A percentile compares a stretch with the other conserved stretches of the same genome.
Conservation (phyloP, 2,113 vertebrate genomes). For the Monopterus albus region DNA sequence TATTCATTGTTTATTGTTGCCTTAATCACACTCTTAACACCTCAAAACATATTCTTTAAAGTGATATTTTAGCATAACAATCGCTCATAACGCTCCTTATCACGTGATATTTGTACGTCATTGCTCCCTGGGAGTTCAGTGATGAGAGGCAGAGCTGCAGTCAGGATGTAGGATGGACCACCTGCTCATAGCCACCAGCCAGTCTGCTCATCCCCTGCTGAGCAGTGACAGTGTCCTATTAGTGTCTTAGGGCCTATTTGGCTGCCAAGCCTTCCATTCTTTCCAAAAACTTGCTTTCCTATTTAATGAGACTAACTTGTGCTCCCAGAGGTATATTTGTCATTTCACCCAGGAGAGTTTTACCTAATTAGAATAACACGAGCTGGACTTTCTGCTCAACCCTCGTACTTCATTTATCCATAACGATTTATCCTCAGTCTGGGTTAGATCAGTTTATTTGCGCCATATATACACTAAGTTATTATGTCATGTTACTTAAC, state of each 20-base stretch:
- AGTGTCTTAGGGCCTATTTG: constrained; percentile 15
- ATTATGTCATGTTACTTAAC: too few species aligned
- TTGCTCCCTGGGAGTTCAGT: constrained; percentile 29
- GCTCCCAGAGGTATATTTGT: not conserved
- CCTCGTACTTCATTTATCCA: not conserved
- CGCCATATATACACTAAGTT: too few species aligned
- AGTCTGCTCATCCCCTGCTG: constrained; percentile 30
- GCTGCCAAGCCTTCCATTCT: constrained; percentile 31
- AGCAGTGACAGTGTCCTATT: constrained; percentile 40
- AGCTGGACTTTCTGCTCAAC: not conserved
- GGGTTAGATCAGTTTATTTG: too few species aligned
- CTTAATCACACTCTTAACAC: not conserved
- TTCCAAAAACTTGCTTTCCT: constrained; percentile 4
- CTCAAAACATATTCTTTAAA: not conserved
- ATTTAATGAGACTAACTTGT: constrained; percentile 24
- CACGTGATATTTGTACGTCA: not conserved
- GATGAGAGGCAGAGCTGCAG: constrained; percentile 46
- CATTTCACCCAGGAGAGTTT: constrained; percentile 1
- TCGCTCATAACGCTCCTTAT: not conserved
- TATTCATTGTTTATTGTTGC: not conserved
- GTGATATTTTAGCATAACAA: not conserved
- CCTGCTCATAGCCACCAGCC: constrained; percentile 43
- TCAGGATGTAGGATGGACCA: constrained; percentile 51
- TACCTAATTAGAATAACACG: not conserved
- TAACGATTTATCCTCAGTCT: too few species aligned